phyloP scores from a whole-genome alignment of 1,140 invertebrate genomes.

The Conus betulinus region DNA sequence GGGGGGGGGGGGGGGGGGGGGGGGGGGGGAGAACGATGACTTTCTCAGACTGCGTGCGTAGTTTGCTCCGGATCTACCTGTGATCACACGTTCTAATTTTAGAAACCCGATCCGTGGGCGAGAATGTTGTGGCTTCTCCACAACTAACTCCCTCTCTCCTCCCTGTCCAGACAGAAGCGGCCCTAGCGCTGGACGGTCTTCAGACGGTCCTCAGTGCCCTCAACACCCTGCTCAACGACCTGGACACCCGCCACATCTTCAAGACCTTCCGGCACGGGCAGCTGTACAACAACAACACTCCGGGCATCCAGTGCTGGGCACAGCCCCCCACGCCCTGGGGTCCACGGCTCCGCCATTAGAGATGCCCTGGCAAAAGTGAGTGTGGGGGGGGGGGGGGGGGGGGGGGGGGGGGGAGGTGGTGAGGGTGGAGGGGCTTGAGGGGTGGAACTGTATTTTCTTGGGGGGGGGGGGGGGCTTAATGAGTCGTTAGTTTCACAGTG shows the following conservation, averaged over 20 bases:
- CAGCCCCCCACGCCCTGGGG: slow-evolving; percentile 68
- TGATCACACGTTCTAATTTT: no score
- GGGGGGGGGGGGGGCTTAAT: no score
- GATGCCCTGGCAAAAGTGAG: slow-evolving; percentile 33
- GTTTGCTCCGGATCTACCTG: no score
- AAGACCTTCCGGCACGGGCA: slow-evolving; percentile 26
- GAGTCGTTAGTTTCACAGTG: no score
- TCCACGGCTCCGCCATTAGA: slow-evolving; percentile 71
- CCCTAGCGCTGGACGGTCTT: slow-evolving; percentile 42
- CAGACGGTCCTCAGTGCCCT: slow-evolving; percentile 28
- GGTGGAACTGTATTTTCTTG: no score
- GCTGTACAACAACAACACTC: slow-evolving; percentile 36
- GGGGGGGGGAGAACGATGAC: no score
- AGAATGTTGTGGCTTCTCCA: no score
- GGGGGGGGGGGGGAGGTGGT: neutral
- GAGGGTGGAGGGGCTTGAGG: neutral
- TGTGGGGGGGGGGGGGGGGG: neutral
- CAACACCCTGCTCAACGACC: slow-evolving; percentile 30
- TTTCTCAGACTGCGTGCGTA: no score
- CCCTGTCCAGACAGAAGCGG: slow-evolving; percentile 43
- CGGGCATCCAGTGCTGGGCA: slow-evolving; percentile 38
- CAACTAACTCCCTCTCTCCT: no score
- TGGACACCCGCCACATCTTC: slow-evolving; percentile 26
- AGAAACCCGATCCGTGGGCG: no score
- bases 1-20: no score